Evolutionary conservation across 2,797 vertebrate genomes (phyloP).

Genomic region (Orientallactaga sibirica): DNA sequence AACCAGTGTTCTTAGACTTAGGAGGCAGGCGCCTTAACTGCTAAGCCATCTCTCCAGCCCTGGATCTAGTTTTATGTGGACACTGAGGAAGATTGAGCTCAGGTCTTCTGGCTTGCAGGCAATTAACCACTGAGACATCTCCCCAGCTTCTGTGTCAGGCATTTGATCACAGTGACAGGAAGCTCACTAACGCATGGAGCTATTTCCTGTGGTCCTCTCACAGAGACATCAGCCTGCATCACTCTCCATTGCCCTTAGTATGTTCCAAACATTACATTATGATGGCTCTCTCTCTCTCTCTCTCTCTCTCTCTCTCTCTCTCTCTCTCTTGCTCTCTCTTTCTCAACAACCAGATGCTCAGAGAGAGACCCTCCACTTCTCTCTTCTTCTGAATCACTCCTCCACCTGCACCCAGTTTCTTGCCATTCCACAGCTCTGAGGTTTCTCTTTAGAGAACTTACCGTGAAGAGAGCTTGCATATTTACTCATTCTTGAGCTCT

Average conservation of each 20-base stretch:
- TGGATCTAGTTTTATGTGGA: no score
- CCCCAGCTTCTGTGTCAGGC: no score
- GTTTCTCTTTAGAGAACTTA: neutral
- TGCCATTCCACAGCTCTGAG: neutral
- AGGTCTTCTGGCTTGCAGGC: no score
- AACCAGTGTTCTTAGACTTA: no score
- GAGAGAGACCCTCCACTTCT: neutral
- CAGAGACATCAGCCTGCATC: neutral
- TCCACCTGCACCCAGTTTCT: neutral
- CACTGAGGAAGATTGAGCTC: no score
- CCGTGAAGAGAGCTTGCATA: neutral
- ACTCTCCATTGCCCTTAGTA: no score
- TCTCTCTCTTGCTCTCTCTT: neutral
- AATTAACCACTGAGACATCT: no score
- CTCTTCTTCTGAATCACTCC: neutral
- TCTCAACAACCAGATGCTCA: neutral
- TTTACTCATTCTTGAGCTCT: constrained; percentile 19
- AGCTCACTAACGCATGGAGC: neutral
- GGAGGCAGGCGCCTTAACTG: no score
- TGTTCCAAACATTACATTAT: neutral
- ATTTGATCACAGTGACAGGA: neutral
- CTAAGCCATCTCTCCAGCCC: no score
- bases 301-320: neutral
- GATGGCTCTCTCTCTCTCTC: no score
- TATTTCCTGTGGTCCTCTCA: neutral